A percentile compares a stretch with the other conserved stretches of the same genome.
These are phyloP conservation scores for Hemicentrotus pulcherrimus DNA, from an alignment of 35 echinoderm and acorn worm genomes.

Conservation along the genomic window DNA sequence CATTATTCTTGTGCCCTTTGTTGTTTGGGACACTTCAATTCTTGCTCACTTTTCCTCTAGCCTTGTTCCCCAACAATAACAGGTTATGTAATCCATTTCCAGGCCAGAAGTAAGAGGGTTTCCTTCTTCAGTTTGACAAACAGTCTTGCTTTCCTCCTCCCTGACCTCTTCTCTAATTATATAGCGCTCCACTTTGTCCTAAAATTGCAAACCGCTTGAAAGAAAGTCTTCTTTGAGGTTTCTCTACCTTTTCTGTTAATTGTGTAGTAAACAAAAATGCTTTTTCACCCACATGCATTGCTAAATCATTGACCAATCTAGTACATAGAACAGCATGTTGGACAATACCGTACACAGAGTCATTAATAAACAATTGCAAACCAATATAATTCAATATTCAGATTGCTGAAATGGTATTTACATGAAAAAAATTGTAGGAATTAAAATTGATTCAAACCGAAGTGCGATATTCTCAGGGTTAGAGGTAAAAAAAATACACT, in stretches of 20 bases:
- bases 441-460: no score
- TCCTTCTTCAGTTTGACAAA: conserved; percentile 8
- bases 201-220: neutral
- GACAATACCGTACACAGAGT: neutral
- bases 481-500: no score
- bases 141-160: conserved; percentile 14
- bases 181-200: neutral
- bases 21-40: neutral
- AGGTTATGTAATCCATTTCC: conserved; percentile 41
- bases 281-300: neutral
- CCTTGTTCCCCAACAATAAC: conserved; percentile 5
- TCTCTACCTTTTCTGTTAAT: neutral
- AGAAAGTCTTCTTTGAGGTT: neutral
- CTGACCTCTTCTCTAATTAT: neutral
- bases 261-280: neutral
- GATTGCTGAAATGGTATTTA: neutral
- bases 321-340: neutral
- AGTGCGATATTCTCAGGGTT: no score
- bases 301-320: neutral
- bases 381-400: neutral
- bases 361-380: neutral
- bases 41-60: conserved; percentile 43
- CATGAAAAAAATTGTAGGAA: no score
- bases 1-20: neutral
- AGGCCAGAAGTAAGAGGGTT: conserved; percentile 18